These are phyloP conservation scores for Anolis sagrei DNA, from an alignment of 2,113 vertebrate species.

Conservation along the genomic window DNA sequence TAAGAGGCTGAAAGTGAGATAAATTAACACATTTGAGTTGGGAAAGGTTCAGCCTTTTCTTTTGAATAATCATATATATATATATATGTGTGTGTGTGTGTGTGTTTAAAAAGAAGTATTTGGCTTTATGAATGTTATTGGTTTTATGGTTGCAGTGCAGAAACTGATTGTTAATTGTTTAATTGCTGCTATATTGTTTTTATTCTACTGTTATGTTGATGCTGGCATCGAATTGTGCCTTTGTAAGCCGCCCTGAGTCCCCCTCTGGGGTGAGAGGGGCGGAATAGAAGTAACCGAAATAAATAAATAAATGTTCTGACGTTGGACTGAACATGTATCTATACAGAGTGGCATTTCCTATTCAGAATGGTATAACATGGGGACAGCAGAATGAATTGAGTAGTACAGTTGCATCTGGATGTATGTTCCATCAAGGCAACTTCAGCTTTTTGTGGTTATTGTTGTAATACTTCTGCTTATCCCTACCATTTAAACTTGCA, in stretches of 20 bases:
- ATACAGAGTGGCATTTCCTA: background rate
- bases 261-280: no score
- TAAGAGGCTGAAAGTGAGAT: background rate
- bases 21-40: background rate
- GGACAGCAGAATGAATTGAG: no score
- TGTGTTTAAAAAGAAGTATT: background rate
- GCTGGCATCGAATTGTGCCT: no score
- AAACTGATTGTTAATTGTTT: no score
- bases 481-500: background rate
- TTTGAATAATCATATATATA: background rate
- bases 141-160: no score
- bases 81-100: no score
- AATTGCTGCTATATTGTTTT: no score
- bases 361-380: background rate
- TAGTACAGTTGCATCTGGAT: background rate
- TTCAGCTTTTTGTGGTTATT: background rate
- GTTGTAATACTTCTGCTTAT: background rate
- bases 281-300: no score
- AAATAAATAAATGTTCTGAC: no score
- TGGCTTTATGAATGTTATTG: background rate
- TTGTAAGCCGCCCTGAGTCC: no score
- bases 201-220: no score
- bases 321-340: background rate
- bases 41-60: background rate
- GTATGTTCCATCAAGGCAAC: background rate